Base-by-base conservation (phyloP, 2,888 invertebrate species). In the Lochmaea capreae region DNA sequence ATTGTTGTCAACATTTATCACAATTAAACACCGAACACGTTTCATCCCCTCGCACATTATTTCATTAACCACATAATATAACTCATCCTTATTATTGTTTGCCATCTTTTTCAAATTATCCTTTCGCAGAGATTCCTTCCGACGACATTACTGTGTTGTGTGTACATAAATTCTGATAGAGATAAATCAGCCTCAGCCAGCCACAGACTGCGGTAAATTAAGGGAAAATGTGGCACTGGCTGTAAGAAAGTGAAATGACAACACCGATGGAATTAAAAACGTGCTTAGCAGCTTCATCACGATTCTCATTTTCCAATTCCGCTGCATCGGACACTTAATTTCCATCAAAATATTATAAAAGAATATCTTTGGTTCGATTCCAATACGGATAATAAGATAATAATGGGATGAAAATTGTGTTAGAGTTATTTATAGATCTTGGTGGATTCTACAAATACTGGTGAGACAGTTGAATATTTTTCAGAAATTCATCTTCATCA, bases 161-260 rank as follows among this genome's bases (percentile, higher is more conserved):
- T 84, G 83, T 85, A 85, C 84, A 86, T 87, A 86, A 87, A 87
- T 87, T 86, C 85, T 84, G 84, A 85, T 85, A 84, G 84, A 85
- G 83, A 86, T 86, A 87, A 87, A 87, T 87, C 86, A 86, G 84
- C 81, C 67, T 65, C 26, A 71, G 71, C 74, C 67, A 77, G 80
- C 82, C 83, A 82, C 84, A 85, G 83, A 85, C 85, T 85, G 85
- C 81, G 80, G 83, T 84, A 85, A 86, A 86, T 86, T 86, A 86
- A 84, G 82, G 84, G 85, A 85, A 86, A 85, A 86, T 86, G 84
- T 85, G 86, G 83, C 83, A 83, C 83, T 81, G 70, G 78, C 66
- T 81, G 83, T 82, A 84, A 65, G 71, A 71, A 84, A 85, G 86
- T 84, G 85, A 85, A 86, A 85, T 84, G 86, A 86, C 86, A 86